Conservation (phyloP, 1,140 invertebrate genomes). For the Tetragonula clypearis region DNA sequence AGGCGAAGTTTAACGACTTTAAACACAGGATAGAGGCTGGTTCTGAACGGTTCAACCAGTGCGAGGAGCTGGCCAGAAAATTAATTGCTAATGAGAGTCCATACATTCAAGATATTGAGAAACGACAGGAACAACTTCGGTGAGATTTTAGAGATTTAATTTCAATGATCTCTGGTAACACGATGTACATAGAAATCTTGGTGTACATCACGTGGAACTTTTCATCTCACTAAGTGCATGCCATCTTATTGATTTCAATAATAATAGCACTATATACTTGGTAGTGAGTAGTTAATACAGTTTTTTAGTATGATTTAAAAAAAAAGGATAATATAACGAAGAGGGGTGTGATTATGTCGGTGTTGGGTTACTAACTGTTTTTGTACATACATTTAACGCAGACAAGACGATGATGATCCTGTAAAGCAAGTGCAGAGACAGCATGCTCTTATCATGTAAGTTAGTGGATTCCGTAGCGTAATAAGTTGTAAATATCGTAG, state of each 20-base stretch:
- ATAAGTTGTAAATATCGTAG: conserved; percentile 2
- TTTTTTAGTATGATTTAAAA: conserved; percentile 1
- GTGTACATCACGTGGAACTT: not conserved
- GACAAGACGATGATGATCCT: conserved; percentile 78
- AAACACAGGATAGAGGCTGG: conserved; percentile 95
- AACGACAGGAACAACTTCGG: conserved; percentile 93
- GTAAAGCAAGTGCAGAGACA: conserved; percentile 76
- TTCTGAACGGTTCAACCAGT: conserved; percentile 95
- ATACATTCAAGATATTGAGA: conserved; percentile 93
- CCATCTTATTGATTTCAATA: not conserved
- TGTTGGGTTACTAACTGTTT: conserved; percentile 70
- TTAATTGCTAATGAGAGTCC: conserved; percentile 93
- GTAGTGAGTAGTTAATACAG: not conserved
- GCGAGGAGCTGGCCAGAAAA: conserved; percentile 95
- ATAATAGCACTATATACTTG: not conserved
- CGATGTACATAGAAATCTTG: not conserved
- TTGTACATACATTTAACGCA: conserved; percentile 70
- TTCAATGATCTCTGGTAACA: not conserved
- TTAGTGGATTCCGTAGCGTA: conserved; percentile 20
- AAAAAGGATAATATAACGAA: not conserved
- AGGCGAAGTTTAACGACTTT: conserved; percentile 97
- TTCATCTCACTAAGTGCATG: conserved; percentile 12
- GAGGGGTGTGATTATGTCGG: conserved; percentile 37
- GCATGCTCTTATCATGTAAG: conserved; percentile 77
- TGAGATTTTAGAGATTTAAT: conserved; percentile 79